Conservation (phyloP, 1,140 invertebrate species). For the Leptinotarsa defecta region DNA sequence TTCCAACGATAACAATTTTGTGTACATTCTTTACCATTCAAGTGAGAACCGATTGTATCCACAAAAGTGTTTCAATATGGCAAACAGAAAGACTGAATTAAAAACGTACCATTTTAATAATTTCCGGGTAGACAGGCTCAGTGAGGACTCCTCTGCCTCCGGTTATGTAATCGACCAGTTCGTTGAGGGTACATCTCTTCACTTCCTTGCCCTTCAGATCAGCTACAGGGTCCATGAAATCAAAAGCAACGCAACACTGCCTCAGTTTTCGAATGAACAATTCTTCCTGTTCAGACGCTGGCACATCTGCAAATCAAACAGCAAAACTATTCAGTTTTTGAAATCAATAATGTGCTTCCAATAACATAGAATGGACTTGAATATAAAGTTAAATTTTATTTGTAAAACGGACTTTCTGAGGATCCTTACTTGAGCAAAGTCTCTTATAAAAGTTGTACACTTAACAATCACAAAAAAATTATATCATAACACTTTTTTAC, state of each 20-base stretch:
- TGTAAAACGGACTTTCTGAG: too few relatives aligned
- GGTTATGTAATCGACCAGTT: constrained; percentile 97
- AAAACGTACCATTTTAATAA: constrained; percentile 87
- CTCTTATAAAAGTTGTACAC: too few relatives aligned
- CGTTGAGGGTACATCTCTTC: constrained; percentile 95
- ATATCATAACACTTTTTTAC: too few relatives aligned
- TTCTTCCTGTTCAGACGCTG: constrained; percentile 92
- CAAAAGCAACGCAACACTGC: constrained; percentile 98
- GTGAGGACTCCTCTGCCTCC: constrained; percentile 92
- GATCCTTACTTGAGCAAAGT: too few relatives aligned
- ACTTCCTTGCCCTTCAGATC: constrained; percentile 99
- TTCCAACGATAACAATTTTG: too few relatives aligned
- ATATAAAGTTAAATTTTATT: too few relatives aligned
- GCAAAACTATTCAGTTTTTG: neutral
- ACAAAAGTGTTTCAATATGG: too few relatives aligned
- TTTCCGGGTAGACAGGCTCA: constrained; percentile 96
- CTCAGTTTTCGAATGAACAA: constrained; percentile 96
- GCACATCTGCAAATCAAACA: constrained; percentile 76
- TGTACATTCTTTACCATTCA: too few relatives aligned
- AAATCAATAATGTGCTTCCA: too few relatives aligned
- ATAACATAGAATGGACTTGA: too few relatives aligned
- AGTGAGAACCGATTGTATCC: too few relatives aligned
- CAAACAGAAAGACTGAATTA: neutral
- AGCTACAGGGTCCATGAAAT: constrained; percentile 98
- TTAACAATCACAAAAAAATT: too few relatives aligned